Evolutionary conservation across 92 coral and sea anemone species (phyloP), one percentile per base, ranked within the genome.

Genomic region (Nematostella vectensis): DNA sequence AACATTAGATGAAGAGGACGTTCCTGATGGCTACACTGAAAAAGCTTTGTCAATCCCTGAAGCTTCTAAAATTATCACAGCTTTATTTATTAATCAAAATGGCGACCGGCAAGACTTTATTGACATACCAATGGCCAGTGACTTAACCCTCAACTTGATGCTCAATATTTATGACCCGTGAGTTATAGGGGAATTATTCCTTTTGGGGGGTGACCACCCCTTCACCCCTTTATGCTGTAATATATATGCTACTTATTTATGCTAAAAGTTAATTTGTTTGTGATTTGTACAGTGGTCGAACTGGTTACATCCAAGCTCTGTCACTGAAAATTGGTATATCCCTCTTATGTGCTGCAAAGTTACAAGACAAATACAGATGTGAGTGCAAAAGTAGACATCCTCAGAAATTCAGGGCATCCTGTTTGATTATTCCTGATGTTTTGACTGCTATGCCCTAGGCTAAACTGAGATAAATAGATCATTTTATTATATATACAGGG

Each of bases 311-410:
- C 27, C 85, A 79, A 44, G 33, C 79, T 37, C 29, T 85, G 10
- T 91, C 98, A 25, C 69, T 83, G 19, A 91, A 91, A 55, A 65
- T 91, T 57, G 91, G 83, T n/a, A 72, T 91, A 31, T 80, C 83
- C 18, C 52, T 83, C 24, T 64, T 91, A 87, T 85, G 88, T 21
- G 76, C 83, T 42, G 95, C 86, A 17, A 91, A 83, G 31, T 67
- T 91, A 42, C 98, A 91, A 59, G 98, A 91, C 55, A 91, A 91
- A 60, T 91, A 85, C 69, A 74, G 83, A 75, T 91, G 98, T 91
- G 68, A 29, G 96, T 48, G 30, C 47, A 3, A 62, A 21, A 13
- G 1, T 29, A 26, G n/a, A n/a, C n/a, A n/a, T n/a, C n/a, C n/a
- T n/a, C n/a, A n/a, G n/a, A n/a, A n/a, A n/a, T n/a, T n/a, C n/a